phyloP scores from a whole-genome alignment of 2,797 vertebrate genomes.

The Clarias pachynema region DNA sequence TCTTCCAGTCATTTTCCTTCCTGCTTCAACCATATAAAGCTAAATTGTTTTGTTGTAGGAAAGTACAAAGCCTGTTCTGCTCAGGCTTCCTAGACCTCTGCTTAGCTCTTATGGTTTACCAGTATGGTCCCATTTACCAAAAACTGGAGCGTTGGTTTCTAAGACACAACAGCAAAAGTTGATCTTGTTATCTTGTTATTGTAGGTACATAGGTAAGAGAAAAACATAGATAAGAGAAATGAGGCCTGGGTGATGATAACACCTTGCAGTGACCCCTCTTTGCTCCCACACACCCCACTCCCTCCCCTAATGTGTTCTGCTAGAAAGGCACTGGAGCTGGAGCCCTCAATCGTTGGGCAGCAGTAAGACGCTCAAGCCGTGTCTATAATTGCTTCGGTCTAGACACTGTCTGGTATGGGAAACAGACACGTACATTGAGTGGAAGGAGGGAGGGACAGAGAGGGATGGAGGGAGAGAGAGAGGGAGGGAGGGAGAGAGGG shows the following conservation, averaged over 20 bases:
- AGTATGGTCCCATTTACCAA: slow-evolving; percentile 15
- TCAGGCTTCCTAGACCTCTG: slow-evolving; percentile 20
- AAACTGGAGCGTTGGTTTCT: slow-evolving; percentile 1
- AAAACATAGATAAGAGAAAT: slow-evolving; percentile 31
- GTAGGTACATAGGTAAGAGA: neutral
- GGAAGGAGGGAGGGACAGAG: slow-evolving; percentile 23
- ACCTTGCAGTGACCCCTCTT: slow-evolving; percentile 41
- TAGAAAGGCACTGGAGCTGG: slow-evolving; percentile 48
- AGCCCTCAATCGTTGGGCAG: slow-evolving; percentile 56
- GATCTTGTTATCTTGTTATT: slow-evolving; percentile 28
- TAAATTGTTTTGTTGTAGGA: slow-evolving; percentile 19
- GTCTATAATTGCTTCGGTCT: slow-evolving; percentile 87
- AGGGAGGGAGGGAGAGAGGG: slow-evolving; percentile 4
- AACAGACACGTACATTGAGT: slow-evolving; percentile 57
- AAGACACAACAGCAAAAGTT: slow-evolving; percentile 24
- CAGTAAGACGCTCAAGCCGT: slow-evolving; percentile 65
- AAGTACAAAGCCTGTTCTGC: neutral
- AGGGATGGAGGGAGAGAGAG: slow-evolving; percentile 13
- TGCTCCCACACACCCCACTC: slow-evolving; percentile 14
- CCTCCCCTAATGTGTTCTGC: slow-evolving; percentile 32
- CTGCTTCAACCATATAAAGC: slow-evolving; percentile 25
- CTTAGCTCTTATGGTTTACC: neutral
- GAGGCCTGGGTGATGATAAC: slow-evolving; percentile 43
- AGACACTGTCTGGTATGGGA: slow-evolving; percentile 89
- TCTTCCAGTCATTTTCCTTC: slow-evolving; percentile 41